A percentile compares a stretch with the other conserved stretches of the same genome.
Conservation (phyloP, 2,113 vertebrate species). For the Piprites chloris region DNA sequence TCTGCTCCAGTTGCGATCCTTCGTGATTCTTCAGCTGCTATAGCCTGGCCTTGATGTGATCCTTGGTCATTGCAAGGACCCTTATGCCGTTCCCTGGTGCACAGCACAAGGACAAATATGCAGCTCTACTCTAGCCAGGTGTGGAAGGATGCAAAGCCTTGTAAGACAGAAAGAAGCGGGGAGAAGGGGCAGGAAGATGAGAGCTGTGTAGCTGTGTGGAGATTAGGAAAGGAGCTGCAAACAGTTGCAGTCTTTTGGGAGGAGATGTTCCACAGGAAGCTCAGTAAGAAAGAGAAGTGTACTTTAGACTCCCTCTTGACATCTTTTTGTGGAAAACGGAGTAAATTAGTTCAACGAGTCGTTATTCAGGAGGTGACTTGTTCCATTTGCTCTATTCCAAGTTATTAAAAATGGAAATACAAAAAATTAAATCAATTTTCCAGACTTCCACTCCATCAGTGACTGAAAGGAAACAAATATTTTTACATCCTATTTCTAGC, state of each 20-base stretch:
- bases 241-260: background rate
- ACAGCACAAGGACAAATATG: rapidly evolving
- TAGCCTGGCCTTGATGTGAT: background rate
- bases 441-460: background rate
- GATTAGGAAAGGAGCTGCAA: background rate
- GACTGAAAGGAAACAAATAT: background rate
- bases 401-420: background rate
- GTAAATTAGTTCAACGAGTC: background rate
- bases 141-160: background rate
- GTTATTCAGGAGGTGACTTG: background rate
- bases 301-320: background rate
- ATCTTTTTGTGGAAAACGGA: background rate
- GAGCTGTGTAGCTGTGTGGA: background rate
- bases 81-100: background rate
- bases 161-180: background rate
- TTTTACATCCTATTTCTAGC: background rate
- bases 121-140: background rate
- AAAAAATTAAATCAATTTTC: background rate
- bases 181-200: background rate
- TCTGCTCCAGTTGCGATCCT: rapidly evolving
- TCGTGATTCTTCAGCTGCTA: background rate
- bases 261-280: background rate
- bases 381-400: background rate
- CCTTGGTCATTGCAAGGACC: background rate
- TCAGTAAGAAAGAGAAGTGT: background rate